Conservation (phyloP, 2,113 vertebrate species). For the Albula glossodonta region DNA sequence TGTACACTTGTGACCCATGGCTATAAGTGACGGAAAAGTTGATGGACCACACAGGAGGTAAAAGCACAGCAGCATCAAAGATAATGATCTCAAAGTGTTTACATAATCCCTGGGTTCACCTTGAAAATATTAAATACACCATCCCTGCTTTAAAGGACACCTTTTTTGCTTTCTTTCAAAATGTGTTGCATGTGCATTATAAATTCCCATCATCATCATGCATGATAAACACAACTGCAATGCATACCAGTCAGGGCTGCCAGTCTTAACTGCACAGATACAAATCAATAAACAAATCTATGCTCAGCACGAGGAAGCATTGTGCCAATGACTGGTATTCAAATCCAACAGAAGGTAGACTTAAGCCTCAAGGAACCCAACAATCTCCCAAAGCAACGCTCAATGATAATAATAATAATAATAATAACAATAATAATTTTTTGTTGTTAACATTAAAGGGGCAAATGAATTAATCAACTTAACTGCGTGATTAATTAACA, state of each 20-base stretch:
- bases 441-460: too few species aligned
- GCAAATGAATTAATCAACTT: too few species aligned
- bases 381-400: background rate
- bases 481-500: too few species aligned
- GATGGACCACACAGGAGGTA: background rate
- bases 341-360: background rate
- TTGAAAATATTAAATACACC: background rate
- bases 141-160: background rate
- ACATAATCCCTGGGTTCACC: background rate
- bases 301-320: background rate
- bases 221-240: background rate
- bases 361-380: background rate
- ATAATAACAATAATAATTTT: too few species aligned
- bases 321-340: background rate
- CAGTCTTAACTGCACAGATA: background rate
- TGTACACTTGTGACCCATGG: background rate
- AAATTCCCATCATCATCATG: background rate
- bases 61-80: background rate
- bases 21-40: background rate
- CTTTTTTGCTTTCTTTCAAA: background rate
- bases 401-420: background rate
- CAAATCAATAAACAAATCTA: background rate
- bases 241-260: background rate
- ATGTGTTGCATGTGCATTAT: background rate
- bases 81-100: slow-evolving; percentile 7